Base-by-base conservation (phyloP, 2,888 invertebrate genomes). In the Dioctria linearis region DNA sequence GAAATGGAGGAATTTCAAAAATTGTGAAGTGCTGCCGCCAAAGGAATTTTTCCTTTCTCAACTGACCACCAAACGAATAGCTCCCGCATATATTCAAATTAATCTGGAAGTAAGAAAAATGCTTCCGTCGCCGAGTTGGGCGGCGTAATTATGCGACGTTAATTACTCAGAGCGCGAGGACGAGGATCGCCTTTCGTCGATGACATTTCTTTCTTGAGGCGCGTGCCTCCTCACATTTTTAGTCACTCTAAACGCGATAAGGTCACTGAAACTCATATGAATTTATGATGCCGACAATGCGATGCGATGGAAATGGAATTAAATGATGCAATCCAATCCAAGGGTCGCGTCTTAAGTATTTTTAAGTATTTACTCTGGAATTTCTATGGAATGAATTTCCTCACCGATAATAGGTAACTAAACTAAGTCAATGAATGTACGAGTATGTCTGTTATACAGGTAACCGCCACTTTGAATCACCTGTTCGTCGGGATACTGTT, bases 161-260 rank as follows among this genome's bases (percentile, higher is more conserved):
- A 76, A 76, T 76, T 76, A 63, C 76, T 49, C 39, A 46, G 76
- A 46, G 61, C 46, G 25, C 25, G 25, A 25, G 25, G 25, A 25
- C 25, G 25, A 25, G 25, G 61, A 9, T 37, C 25, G 11, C 63
- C 73, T 51, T 61, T 37, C 13, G 11, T 2, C 49, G 61, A 39
- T 49, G 61, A 46, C 63, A 76, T 78, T 66, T 78, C 25, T 25
- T 25, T 59, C 42, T 73, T 42, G 42, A 78, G 78, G 66, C 78
- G 78, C 66, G 78, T 78, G 78, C 78, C 78, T 4, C 42, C 65
- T 76, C 63, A 63, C 63, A 63, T 63, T 76, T 76, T 76, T 63
- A 63, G 76, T 49, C 76, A 76, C 76, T 76, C 49, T n/a, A 76
- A 63, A 5, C 6, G 76, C 63, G 76, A 76, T 76, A 76, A 63